Evolutionary conservation across 2,888 invertebrate genomes (phyloP).

Genomic region (Leucoma salicis): DNA sequence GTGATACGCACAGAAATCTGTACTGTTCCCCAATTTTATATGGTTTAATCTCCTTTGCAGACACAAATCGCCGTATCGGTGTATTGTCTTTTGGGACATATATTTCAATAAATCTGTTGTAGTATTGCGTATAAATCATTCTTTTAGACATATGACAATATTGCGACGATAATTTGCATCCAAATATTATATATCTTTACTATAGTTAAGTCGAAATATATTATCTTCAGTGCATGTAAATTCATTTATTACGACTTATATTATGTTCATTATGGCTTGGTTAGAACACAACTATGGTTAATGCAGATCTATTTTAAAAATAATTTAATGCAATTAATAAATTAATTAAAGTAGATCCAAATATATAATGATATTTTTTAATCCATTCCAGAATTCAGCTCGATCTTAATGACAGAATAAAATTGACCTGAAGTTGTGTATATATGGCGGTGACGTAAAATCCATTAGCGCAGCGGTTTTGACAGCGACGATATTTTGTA

Average conservation of each 20-base stretch:
- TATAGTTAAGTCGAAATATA: constrained; percentile 42
- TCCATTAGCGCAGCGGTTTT: too few relatives aligned
- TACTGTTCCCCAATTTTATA: constrained; percentile 41
- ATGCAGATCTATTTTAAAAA: too few relatives aligned
- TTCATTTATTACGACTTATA: constrained; percentile 31
- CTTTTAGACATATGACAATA: constrained; percentile 72
- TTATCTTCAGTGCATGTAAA: constrained; percentile 23
- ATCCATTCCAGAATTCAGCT: too few relatives aligned
- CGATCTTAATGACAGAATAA: too few relatives aligned
- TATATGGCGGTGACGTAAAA: too few relatives aligned
- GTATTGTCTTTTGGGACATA: constrained; percentile 72
- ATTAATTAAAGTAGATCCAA: too few relatives aligned
- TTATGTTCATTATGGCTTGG: constrained; percentile 21
- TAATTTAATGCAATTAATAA: too few relatives aligned
- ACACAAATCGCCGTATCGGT: constrained; percentile 40
- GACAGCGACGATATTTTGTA: too few relatives aligned
- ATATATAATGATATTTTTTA: too few relatives aligned
- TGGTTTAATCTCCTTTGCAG: constrained; percentile 44
- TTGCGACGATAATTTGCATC: constrained; percentile 65
- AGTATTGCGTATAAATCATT: constrained; percentile 71
- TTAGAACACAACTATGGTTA: too few relatives aligned
- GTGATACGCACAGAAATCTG: constrained; percentile 34
- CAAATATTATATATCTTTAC: constrained; percentile 50
- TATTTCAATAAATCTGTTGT: constrained; percentile 74
- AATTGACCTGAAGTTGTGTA: too few relatives aligned